Percentiles rank a stretch among this genome's conserved stretches.
These are phyloP conservation scores for Dromas ardeola DNA, from an alignment of 2,113 vertebrate species.

Conservation along the genomic window DNA sequence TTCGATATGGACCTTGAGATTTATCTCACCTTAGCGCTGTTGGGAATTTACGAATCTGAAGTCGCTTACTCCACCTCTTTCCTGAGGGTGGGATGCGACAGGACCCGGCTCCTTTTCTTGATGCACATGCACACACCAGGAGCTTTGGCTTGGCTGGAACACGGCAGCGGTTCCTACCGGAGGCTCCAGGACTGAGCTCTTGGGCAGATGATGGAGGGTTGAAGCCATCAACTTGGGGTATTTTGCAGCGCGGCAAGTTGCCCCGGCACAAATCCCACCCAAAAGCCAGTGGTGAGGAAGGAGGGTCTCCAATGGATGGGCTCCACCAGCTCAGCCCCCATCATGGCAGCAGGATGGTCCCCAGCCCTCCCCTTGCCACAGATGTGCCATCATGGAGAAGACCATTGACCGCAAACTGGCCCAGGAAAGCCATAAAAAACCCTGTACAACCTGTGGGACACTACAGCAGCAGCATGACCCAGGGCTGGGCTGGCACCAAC, in stretches of 20 bases:
- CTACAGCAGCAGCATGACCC: background rate
- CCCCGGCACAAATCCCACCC: background rate
- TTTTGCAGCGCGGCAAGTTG: background rate
- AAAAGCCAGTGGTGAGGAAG: too few relatives aligned
- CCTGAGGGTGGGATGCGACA: too few relatives aligned
- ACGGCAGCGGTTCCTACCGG: accelerated
- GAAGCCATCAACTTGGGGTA: background rate
- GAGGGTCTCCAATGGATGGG: too few relatives aligned
- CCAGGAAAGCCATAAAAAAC: background rate
- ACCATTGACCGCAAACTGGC: background rate
- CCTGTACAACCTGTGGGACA: background rate
- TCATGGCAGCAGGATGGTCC: background rate
- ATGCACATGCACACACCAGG: background rate
- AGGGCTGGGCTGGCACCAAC: background rate
- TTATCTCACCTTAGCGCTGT: too few relatives aligned
- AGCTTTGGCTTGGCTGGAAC: background rate
- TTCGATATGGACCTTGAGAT: too few relatives aligned
- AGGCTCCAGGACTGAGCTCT: accelerated
- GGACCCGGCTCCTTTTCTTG: background rate
- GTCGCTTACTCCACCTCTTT: too few relatives aligned
- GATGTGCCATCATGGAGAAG: background rate
- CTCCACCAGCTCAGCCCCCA: background rate
- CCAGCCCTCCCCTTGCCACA: background rate
- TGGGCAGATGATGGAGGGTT: background rate
- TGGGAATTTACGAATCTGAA: too few relatives aligned